Percentiles rank a stretch among this genome's conserved stretches.
Evolutionary conservation across 2,113 vertebrate species (phyloP).

Genomic region (Psammodynastes pulverulentus): DNA sequence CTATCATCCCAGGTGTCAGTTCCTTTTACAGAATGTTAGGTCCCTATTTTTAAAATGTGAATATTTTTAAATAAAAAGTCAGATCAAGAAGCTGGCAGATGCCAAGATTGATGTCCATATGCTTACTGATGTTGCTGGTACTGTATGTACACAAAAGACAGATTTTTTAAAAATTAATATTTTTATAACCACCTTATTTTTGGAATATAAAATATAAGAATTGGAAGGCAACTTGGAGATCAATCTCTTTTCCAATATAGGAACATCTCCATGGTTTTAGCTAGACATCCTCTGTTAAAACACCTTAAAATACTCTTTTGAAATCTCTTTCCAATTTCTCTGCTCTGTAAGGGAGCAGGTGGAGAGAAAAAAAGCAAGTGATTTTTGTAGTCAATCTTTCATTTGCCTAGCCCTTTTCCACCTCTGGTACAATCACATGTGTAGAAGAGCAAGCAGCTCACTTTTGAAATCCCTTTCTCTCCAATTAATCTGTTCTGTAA

Average conservation of each 20-base stretch:
- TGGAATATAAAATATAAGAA: background rate
- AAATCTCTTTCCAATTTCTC: background rate
- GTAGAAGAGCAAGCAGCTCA: background rate
- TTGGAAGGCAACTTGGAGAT: background rate
- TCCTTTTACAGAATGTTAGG: background rate
- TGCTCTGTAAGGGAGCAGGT: background rate
- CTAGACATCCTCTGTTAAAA: background rate
- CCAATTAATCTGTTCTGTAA: background rate
- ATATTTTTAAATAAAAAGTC: background rate
- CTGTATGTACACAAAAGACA: background rate
- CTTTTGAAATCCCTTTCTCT: background rate
- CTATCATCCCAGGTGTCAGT: background rate
- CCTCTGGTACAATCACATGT: background rate
- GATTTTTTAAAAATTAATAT: background rate
- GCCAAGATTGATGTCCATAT: background rate
- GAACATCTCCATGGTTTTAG: background rate
- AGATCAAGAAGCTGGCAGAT: background rate
- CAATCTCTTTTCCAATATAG: background rate
- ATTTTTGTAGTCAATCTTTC: background rate
- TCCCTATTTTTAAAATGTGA: background rate
- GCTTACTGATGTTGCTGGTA: background rate
- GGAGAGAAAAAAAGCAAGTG: background rate
- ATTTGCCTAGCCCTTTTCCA: background rate
- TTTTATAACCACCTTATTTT: background rate
- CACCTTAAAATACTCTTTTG: background rate